Evolutionary conservation across 2,888 invertebrate species (phyloP).

Genomic region (Perizoma affinitatum): DNA sequence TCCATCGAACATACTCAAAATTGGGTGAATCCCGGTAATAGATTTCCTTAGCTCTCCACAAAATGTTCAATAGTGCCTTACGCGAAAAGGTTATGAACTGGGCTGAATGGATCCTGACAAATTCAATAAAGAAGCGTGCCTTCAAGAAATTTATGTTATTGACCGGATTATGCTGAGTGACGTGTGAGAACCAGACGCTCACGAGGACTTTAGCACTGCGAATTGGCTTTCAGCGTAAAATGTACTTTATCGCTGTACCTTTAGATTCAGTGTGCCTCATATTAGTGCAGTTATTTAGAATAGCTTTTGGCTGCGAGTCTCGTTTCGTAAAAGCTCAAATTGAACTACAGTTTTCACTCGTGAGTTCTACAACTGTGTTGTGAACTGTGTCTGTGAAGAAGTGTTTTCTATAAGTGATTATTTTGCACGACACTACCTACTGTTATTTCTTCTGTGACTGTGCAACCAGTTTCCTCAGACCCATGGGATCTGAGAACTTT

Average conservation of each 20-base stretch:
- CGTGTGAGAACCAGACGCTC: slow-evolving; percentile 57
- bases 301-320: too few relatives aligned
- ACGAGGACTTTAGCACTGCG: slow-evolving; percentile 5
- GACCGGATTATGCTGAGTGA: slow-evolving; percentile 78
- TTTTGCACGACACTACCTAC: slow-evolving; percentile 2
- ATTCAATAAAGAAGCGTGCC: slow-evolving; percentile 77
- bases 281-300: too few relatives aligned
- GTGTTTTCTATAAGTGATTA: background rate
- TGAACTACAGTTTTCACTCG: too few relatives aligned
- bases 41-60: slow-evolving; percentile 56
- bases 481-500: slow-evolving; percentile 46
- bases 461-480: slow-evolving; percentile 54
- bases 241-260: background rate
- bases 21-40: slow-evolving; percentile 45
- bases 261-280: too few relatives aligned
- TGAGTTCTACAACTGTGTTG: too few relatives aligned
- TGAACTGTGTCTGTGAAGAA: too few relatives aligned
- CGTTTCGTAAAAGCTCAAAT: too few relatives aligned
- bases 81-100: slow-evolving; percentile 61
- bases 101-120: slow-evolving; percentile 72
- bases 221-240: slow-evolving; percentile 6
- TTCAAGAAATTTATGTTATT: slow-evolving; percentile 80
- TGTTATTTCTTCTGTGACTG: slow-evolving; percentile 29
- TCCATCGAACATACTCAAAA: slow-evolving; percentile 30
- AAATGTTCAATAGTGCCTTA: slow-evolving; percentile 62